phyloP scores from a whole-genome alignment of 2,888 invertebrate species.

The Ramazzottius varieornatus region DNA sequence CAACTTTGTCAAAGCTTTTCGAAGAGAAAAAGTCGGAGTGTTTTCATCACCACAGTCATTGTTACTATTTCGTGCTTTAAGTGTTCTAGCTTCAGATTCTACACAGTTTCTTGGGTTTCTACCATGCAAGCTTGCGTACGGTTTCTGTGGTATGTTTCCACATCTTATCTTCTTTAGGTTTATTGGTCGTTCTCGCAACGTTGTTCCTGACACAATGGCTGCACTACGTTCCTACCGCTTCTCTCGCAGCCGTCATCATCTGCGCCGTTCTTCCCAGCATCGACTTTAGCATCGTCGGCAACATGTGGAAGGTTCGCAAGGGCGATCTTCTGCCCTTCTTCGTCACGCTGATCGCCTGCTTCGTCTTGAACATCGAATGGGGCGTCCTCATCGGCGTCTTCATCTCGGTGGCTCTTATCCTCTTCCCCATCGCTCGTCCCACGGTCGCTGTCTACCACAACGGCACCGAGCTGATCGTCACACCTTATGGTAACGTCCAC shows the following conservation, averaged over 20 bases:
- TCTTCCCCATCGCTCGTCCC: neutral
- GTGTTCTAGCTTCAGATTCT: too few species aligned
- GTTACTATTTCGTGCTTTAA: too few species aligned
- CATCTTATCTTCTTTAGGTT: slow-evolving; percentile 16
- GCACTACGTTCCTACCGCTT: slow-evolving; percentile 20
- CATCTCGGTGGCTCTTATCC: slow-evolving; percentile 10
- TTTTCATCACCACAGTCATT: too few species aligned
- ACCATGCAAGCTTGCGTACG: too few species aligned
- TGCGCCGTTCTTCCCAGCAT: slow-evolving; percentile 21
- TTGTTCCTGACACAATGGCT: slow-evolving; percentile 19
- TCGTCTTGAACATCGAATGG: slow-evolving; percentile 19
- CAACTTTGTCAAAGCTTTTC: too few species aligned
- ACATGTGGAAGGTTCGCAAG: slow-evolving; percentile 17
- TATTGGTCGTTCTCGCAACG: slow-evolving; percentile 18
- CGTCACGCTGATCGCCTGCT: slow-evolving; percentile 18
- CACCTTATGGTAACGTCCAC: neutral
- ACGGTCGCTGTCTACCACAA: neutral
- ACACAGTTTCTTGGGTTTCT: too few species aligned
- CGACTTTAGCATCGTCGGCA: slow-evolving; percentile 14
- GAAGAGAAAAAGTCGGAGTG: too few species aligned
- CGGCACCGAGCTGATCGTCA: neutral
- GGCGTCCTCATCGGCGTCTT: slow-evolving; percentile 19
- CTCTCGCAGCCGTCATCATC: slow-evolving; percentile 22
- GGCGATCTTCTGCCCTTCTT: slow-evolving; percentile 17
- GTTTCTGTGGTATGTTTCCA: too few species aligned